These are phyloP conservation scores for Agelas oroides DNA, from an alignment of 37 sponge, comb jelly and placozoan species.

Conservation along the genomic window DNA sequence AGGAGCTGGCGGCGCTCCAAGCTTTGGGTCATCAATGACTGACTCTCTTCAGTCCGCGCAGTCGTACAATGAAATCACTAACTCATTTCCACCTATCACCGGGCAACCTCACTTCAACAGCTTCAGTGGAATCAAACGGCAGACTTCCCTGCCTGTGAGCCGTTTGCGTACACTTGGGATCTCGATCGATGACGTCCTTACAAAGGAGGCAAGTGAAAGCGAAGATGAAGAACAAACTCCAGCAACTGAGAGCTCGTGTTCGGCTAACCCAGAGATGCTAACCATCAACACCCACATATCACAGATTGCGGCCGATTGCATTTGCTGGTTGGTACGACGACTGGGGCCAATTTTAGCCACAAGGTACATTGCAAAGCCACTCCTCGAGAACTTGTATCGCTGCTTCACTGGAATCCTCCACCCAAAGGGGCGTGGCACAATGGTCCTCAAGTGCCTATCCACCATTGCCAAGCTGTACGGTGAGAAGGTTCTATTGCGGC, in stretches of 20 bases:
- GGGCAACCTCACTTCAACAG: too few relatives aligned
- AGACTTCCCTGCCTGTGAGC: neutral
- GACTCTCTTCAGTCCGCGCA: too few relatives aligned
- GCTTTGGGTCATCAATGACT: too few relatives aligned
- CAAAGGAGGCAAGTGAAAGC: slow-evolving; percentile 4
- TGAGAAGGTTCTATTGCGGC: slow-evolving; percentile 37
- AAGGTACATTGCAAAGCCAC: slow-evolving; percentile 65
- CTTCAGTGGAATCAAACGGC: too few relatives aligned
- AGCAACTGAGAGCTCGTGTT: neutral
- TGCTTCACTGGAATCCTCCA: slow-evolving; percentile 57
- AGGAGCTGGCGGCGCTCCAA: too few relatives aligned
- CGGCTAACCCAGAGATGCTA: slow-evolving; percentile 26
- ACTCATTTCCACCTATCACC: too few relatives aligned
- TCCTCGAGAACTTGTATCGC: slow-evolving; percentile 66
- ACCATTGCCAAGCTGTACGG: slow-evolving; percentile 64
- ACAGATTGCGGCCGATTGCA: slow-evolving; percentile 71
- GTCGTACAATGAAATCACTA: too few relatives aligned
- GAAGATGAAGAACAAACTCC: neutral
- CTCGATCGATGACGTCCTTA: neutral
- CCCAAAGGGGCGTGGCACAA: slow-evolving; percentile 12
- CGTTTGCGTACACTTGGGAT: neutral
- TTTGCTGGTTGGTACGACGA: slow-evolving; percentile 74
- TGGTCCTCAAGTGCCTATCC: slow-evolving; percentile 41
- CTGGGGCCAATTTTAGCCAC: slow-evolving; percentile 81
- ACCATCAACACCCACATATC: slow-evolving; percentile 36